Conservation (phyloP, 2,888 invertebrate genomes). For the Mythimna pallens region DNA sequence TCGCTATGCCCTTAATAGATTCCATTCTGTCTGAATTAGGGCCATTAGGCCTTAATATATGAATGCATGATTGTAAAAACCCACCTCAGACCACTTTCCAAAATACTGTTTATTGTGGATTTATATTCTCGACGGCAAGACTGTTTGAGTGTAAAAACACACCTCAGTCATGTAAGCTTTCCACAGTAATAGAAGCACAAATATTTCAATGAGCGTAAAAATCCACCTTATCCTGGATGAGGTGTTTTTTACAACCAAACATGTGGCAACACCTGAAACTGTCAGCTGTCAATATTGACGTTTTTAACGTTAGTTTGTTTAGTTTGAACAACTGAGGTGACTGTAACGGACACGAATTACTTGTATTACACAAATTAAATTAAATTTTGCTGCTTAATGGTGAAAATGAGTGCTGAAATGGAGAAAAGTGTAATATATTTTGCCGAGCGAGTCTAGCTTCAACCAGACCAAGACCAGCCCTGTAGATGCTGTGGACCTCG, state of each 20-base stretch:
- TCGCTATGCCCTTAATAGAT: no score
- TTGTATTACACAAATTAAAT: no score
- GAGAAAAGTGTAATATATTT: no score
- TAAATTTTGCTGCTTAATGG: no score
- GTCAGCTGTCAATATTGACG: constrained; percentile 14
- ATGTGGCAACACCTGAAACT: background rate
- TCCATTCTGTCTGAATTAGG: no score
- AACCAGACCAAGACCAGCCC: no score
- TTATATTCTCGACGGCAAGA: constrained; percentile 6
- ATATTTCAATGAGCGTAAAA: constrained; percentile 12
- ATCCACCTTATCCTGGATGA: constrained; percentile 3
- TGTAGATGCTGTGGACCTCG: no score
- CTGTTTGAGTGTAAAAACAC: constrained; percentile 7
- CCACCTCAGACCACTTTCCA: constrained; percentile 7
- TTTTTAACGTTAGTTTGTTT: constrained; percentile 4
- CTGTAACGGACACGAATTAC: no score
- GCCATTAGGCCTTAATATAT: no score
- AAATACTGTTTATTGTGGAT: background rate
- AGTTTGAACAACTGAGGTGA: no score
- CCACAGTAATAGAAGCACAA: background rate
- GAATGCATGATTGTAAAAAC: constrained; percentile 16
- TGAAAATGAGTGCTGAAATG: no score
- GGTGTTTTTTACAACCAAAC: constrained; percentile 2
- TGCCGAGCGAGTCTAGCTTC: no score
- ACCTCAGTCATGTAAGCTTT: background rate